These are phyloP conservation scores for Ochotona curzoniae DNA, from an alignment of 2,113 vertebrate genomes.

Conservation along the genomic window DNA sequence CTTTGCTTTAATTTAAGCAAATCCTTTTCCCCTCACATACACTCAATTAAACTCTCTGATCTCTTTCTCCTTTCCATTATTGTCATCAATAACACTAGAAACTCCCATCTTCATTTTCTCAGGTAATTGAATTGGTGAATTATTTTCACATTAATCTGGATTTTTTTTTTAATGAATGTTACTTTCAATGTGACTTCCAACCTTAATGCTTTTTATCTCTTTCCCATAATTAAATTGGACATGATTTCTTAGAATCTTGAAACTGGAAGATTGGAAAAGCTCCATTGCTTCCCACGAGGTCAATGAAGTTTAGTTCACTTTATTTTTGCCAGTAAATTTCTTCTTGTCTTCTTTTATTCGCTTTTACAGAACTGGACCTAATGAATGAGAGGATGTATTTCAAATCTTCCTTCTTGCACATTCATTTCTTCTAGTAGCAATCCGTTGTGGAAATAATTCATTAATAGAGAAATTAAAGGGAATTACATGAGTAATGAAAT, in stretches of 20 bases:
- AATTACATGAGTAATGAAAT: not conserved
- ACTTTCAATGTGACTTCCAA: slow-evolving; percentile 39
- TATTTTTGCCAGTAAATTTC: slow-evolving; percentile 62
- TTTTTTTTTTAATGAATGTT: slow-evolving; percentile 56
- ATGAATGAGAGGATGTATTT: not conserved
- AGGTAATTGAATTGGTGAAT: slow-evolving; percentile 80
- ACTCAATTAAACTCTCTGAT: slow-evolving; percentile 52
- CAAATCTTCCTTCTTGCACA: not conserved
- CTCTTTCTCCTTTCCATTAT: slow-evolving; percentile 60
- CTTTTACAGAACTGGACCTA: not conserved
- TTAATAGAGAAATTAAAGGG: not conserved
- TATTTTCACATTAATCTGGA: slow-evolving; percentile 77
- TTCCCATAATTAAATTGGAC: slow-evolving; percentile 71
- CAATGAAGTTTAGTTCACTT: slow-evolving; percentile 36
- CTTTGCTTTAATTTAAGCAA: slow-evolving; percentile 50
- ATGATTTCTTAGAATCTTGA: slow-evolving; percentile 70
- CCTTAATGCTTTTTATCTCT: slow-evolving; percentile 57
- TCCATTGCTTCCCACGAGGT: not conserved
- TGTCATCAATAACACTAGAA: slow-evolving; percentile 58
- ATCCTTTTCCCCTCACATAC: slow-evolving; percentile 12
- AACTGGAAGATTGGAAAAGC: slow-evolving; percentile 51
- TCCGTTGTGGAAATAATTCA: not conserved
- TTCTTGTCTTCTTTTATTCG: slow-evolving; percentile 37
- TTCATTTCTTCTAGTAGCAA: not conserved
- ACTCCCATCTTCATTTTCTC: slow-evolving; percentile 72